Evolutionary conservation across 2,888 invertebrate species (phyloP), one percentile per base, ranked within the genome.

Genomic region (Blastobasis adustella): DNA sequence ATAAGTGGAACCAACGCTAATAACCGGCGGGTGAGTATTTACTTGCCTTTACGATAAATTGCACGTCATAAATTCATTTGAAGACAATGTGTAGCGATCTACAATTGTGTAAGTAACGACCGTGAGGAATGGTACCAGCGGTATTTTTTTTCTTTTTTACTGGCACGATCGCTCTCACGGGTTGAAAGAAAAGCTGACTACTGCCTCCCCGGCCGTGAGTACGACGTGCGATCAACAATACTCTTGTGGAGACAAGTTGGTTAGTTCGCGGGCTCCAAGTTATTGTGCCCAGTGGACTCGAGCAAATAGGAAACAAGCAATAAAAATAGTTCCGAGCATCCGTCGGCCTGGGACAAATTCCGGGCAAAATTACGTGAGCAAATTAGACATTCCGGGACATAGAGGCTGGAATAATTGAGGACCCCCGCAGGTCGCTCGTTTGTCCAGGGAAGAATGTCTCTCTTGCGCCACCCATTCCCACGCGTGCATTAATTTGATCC

Each of bases 381-480:
- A 86, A 86, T 87, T 84, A 86, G 79, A 84, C 84, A 86, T 87
- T 87, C 87, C 85, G 66, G 82, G 73, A 79, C 81, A 84, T 80
- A 77, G 78, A 73, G 68, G 70, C 71, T 69, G 75, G 75, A 81
- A 79, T 86, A 83, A 83, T 83, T 82, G 81, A 76, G 76, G 71
- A 72, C 71, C 75, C 68, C 74, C 67, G 66, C 64, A 62, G 66
- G 54, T 63, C 42, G 48, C 48, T 49, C 72, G 69, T 73, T 74
- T 72, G 71, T 65, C 66, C 70, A 73, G 75, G 65, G 69, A 64
- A 67, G 69, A 71, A 73, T 70, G 71, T 64, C 64, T 56, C 62
- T 59, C 61, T 57, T 23, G 23, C 23, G 23, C 23, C 23, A 23
- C 23, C 23, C 23, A 23, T 23, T 23, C 23, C 23, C 23, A 23